A percentile compares a stretch with the other conserved stretches of the same genome.
Conservation (phyloP, 2,113 vertebrate genomes). For the Crotalus tigris region DNA sequence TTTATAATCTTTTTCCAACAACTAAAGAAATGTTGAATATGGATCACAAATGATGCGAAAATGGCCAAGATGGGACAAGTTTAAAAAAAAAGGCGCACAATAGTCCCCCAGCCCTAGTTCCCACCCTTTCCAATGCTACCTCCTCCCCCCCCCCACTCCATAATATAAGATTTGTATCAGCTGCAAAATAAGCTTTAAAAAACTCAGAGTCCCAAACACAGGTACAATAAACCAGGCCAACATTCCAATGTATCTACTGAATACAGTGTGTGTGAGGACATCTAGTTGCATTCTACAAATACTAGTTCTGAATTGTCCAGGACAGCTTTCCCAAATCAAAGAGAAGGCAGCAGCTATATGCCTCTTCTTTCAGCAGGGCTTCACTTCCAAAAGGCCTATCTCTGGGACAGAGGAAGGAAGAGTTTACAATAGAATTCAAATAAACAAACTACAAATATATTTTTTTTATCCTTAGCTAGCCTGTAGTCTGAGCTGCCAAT, state of each 20-base stretch:
- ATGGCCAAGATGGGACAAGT: conserved; percentile 33
- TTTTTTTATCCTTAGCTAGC: neutral
- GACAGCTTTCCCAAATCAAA: conserved; percentile 49
- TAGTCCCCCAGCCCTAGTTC: neutral
- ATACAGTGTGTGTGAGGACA: conserved; percentile 42
- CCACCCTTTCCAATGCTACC: neutral
- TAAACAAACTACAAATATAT: neutral
- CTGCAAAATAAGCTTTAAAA: conserved; percentile 44
- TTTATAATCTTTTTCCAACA: conserved; percentile 44
- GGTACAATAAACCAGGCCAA: conserved; percentile 44
- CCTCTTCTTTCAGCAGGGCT: conserved; percentile 34
- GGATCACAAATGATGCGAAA: conserved; percentile 41
- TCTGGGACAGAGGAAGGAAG: conserved; percentile 10
- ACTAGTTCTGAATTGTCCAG: conserved; percentile 39
- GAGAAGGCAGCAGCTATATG: conserved; percentile 51
- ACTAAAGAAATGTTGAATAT: conserved; percentile 48
- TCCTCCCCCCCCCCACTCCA: neutral
- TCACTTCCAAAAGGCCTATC: conserved; percentile 26
- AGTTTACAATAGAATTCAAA: conserved; percentile 26
- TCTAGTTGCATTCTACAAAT: conserved; percentile 46
- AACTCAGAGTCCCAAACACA: conserved; percentile 45
- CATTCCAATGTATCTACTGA: conserved; percentile 47
- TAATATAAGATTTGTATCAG: conserved; percentile 32
- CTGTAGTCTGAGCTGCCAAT: neutral
- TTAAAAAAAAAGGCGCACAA: conserved; percentile 41